phyloP scores from a whole-genome alignment of 1,140 invertebrate genomes.

The Helicoverpa armigera region DNA sequence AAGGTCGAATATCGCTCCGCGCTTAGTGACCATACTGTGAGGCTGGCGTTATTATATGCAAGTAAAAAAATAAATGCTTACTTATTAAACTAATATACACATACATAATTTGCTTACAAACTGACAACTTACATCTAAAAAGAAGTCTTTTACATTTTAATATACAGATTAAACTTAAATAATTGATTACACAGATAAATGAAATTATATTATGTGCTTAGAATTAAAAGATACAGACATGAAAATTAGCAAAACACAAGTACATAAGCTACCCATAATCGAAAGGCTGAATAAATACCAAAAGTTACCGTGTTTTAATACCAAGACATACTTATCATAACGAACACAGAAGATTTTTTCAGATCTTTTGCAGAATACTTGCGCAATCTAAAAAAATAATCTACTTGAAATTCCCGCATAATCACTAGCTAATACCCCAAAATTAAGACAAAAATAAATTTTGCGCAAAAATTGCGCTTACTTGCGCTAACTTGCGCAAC shows the following conservation, averaged over 20 bases:
- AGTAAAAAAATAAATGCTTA: neutral
- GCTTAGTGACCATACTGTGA: conserved; percentile 31
- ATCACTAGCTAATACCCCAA: no score
- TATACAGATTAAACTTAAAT: neutral
- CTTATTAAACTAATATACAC: neutral
- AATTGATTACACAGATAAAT: conserved; percentile 3
- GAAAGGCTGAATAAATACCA: neutral
- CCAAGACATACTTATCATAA: no score
- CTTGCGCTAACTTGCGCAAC: no score
- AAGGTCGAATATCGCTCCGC: conserved; percentile 49
- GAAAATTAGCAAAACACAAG: conserved; percentile 5
- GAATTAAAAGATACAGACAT: neutral
- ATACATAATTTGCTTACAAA: neutral
- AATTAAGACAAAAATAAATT: no score
- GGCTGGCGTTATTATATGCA: conserved; percentile 33
- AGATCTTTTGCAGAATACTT: no score
- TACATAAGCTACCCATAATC: neutral
- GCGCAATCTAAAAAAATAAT: neutral
- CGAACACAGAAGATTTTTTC: no score
- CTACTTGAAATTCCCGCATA: no score
- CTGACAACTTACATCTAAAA: neutral
- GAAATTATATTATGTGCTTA: neutral
- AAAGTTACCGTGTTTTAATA: no score
- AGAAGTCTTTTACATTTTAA: conserved; percentile 1
- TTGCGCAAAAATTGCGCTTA: no score